Evolutionary conservation across 2,888 invertebrate species (phyloP).

Genomic region (Capitulum mitella): DNA sequence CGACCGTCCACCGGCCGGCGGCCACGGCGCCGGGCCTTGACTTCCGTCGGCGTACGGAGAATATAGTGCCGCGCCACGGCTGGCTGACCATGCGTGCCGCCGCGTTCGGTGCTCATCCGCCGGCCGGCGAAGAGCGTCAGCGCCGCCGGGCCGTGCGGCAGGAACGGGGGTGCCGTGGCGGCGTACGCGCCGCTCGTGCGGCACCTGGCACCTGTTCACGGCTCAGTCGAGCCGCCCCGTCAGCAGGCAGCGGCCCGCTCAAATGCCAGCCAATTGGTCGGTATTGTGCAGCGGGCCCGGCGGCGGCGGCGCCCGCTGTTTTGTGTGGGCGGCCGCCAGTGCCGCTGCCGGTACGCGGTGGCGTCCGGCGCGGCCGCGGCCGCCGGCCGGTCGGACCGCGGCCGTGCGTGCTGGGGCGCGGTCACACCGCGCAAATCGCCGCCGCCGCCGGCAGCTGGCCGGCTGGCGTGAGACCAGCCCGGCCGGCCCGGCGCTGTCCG

Average conservation of each 20-base stretch:
- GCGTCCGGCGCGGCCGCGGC: no score
- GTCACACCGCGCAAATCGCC: background rate
- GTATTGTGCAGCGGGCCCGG: background rate
- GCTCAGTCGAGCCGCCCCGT: no score
- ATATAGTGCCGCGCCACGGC: slow-evolving; percentile 1
- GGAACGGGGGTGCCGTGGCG: no score
- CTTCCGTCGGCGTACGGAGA: background rate
- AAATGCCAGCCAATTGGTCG: background rate
- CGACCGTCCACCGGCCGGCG: no score
- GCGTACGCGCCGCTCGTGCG: no score
- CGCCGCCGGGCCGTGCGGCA: no score
- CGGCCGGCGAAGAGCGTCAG: background rate
- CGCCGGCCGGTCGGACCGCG: no score
- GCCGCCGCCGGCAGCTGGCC: background rate
- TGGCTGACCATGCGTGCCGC: background rate
- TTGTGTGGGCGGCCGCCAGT: background rate
- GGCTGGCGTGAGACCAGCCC: background rate
- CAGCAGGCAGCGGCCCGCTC: no score
- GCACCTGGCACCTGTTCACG: no score
- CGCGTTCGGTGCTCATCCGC: background rate
- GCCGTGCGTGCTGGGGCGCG: no score
- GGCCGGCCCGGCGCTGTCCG: no score
- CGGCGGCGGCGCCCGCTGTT: background rate
- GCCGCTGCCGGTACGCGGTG: background rate
- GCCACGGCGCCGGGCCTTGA: background rate